Conservation (phyloP, 2,797 vertebrate species). For the Clangula hyemalis region DNA sequence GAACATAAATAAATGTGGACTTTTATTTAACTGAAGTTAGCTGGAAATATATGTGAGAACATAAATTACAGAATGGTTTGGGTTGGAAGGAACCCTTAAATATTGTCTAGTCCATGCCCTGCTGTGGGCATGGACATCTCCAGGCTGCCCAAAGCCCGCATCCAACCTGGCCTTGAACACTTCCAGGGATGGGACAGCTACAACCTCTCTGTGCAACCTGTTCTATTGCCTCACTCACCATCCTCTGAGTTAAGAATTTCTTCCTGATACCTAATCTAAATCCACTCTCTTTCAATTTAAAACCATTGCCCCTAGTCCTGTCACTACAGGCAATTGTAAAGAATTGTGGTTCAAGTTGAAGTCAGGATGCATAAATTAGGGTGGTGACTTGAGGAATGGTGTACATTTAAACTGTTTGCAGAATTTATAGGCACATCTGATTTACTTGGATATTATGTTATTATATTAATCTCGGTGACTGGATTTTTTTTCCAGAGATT, state of each 20-base stretch:
- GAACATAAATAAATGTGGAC: background rate
- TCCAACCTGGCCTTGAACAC: too few relatives aligned
- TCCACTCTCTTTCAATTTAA: too few relatives aligned
- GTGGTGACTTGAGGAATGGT: background rate
- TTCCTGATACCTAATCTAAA: too few relatives aligned
- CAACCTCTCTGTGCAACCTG: too few relatives aligned
- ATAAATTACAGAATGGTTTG: background rate
- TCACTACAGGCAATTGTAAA: too few relatives aligned
- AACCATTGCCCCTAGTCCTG: too few relatives aligned
- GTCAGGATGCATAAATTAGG: background rate
- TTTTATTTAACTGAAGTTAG: background rate
- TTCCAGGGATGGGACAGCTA: too few relatives aligned
- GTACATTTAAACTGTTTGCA: background rate
- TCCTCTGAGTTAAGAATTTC: too few relatives aligned
- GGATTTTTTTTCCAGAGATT: background rate
- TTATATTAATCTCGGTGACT: background rate
- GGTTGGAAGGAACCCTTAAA: background rate
- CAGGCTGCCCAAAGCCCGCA: background rate
- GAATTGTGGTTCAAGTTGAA: background rate
- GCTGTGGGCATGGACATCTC: background rate
- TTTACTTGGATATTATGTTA: background rate
- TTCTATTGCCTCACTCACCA: too few relatives aligned
- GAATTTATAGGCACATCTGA: background rate
- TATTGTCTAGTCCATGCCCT: background rate
- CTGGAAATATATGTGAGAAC: background rate